A percentile compares a stretch with the other conserved stretches of the same genome.
Evolutionary conservation across 2,113 vertebrate genomes (phyloP).

Genomic region (Siniperca chuatsi): DNA sequence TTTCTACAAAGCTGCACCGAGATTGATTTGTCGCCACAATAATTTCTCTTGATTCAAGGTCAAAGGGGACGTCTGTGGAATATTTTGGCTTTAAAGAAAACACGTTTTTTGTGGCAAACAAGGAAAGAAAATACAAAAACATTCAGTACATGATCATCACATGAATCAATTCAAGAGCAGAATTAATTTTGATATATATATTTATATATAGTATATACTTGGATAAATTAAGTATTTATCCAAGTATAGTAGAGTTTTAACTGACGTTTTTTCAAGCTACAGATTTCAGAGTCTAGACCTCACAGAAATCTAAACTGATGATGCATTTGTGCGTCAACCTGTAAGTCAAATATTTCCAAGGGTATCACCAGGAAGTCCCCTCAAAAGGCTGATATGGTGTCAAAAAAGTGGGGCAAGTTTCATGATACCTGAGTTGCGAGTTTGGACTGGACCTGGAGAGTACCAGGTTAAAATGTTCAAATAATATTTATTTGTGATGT

Average conservation of each 20-base stretch:
- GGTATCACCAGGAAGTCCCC: background rate
- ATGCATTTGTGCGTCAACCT: no score
- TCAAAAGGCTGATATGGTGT: background rate
- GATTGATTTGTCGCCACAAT: background rate
- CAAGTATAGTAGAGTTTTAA: no score
- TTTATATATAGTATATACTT: background rate
- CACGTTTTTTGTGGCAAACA: no score
- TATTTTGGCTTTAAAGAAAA: background rate
- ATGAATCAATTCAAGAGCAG: background rate
- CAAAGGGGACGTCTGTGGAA: background rate
- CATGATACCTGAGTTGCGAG: background rate
- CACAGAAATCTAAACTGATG: no score
- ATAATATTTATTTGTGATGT: no score
- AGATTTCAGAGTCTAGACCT: no score
- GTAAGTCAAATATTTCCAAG: background rate
- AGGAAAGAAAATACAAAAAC: background rate
- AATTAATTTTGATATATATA: background rate
- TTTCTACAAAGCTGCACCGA: background rate
- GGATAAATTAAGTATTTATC: no score
- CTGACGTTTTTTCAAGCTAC: no score
- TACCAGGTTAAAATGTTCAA: no score
- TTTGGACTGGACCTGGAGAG: background rate
- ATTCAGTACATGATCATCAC: no score
- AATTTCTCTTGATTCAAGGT: no score
- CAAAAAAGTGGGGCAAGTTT: background rate